Conservation (phyloP, 2,888 invertebrate species). For the Oscheius onirici region DNA sequence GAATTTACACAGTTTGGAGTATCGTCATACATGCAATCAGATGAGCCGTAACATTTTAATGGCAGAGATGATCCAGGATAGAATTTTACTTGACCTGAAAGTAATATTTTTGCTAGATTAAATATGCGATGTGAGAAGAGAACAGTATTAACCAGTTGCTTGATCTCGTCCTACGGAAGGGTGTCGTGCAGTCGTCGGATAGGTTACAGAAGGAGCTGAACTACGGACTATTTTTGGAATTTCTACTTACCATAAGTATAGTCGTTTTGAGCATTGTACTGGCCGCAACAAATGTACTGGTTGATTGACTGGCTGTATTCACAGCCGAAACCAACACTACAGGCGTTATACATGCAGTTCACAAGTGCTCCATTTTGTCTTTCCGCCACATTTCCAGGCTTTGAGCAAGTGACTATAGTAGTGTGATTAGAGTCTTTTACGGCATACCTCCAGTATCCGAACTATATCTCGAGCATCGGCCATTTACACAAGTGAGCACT, state of each 20-base stretch:
- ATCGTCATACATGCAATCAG: conserved; percentile 27
- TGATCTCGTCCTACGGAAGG: neutral
- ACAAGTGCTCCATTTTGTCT: conserved; percentile 9
- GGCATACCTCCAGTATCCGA: conserved; percentile 1
- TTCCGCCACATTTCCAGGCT: conserved; percentile 12
- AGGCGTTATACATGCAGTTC: conserved; percentile 31
- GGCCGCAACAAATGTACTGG: conserved; percentile 34
- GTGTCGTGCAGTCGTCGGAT: neutral
- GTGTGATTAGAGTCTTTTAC: neutral
- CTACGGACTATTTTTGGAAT: neutral
- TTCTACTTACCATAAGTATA: conserved; percentile 21
- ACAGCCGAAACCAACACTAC: conserved; percentile 33
- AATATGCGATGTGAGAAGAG: neutral
- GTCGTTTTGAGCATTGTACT: conserved; percentile 18
- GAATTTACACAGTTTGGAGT: conserved; percentile 34
- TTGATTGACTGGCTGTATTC: conserved; percentile 24
- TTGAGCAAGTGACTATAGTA: conserved; percentile 28
- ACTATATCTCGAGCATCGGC: neutral
- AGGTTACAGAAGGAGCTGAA: conserved; percentile 17
- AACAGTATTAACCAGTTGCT: neutral
- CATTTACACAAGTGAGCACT: conserved; percentile 11
- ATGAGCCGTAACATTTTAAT: conserved; percentile 20
- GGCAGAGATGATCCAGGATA: conserved; percentile 28
- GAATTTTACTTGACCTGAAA: conserved; percentile 23
- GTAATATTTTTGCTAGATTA: neutral